These are phyloP conservation scores for Mastigias papua DNA, from an alignment of 30 jellyfish, hydroid and myxozoan species.

Conservation along the genomic window DNA sequence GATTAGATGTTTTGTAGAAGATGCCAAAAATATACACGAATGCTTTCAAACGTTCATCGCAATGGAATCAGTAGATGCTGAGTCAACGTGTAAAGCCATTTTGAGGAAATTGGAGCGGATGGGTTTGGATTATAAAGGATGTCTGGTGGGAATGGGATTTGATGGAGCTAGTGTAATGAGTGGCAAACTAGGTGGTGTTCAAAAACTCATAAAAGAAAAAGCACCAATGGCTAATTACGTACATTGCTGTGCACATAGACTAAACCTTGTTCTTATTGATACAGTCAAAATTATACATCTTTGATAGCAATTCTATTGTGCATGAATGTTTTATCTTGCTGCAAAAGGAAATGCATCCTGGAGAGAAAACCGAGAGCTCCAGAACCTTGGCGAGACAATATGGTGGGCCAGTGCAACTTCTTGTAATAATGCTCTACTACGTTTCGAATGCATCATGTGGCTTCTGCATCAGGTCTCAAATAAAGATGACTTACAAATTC, in stretches of 20 bases:
- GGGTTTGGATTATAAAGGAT: conserved; percentile 38
- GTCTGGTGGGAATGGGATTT: conserved; percentile 28
- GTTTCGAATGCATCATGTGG: too few relatives aligned
- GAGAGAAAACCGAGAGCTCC: too few relatives aligned
- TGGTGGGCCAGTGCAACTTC: too few relatives aligned
- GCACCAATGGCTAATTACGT: conserved; percentile 54
- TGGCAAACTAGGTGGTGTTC: conserved; percentile 54
- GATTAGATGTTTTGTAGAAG: conserved; percentile 3
- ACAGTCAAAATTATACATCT: not conserved
- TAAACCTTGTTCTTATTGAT: conserved; percentile 32
- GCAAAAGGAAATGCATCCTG: too few relatives aligned
- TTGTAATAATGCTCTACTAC: too few relatives aligned
- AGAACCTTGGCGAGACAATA: too few relatives aligned
- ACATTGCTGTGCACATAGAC: conserved; percentile 36
- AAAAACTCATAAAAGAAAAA: conserved; percentile 13
- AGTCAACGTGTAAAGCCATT: not conserved
- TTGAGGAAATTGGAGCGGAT: not conserved
- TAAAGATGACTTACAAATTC: too few relatives aligned
- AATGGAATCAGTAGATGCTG: not conserved
- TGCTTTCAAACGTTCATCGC: conserved; percentile 23
- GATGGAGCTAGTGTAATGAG: conserved; percentile 50
- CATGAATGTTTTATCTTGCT: too few relatives aligned
- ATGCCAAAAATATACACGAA: conserved; percentile 14
- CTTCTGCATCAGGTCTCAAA: too few relatives aligned
- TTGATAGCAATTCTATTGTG: too few relatives aligned